phyloP scores from a whole-genome alignment of 1,140 invertebrate genomes.

The Rhopalosiphum maidis region DNA sequence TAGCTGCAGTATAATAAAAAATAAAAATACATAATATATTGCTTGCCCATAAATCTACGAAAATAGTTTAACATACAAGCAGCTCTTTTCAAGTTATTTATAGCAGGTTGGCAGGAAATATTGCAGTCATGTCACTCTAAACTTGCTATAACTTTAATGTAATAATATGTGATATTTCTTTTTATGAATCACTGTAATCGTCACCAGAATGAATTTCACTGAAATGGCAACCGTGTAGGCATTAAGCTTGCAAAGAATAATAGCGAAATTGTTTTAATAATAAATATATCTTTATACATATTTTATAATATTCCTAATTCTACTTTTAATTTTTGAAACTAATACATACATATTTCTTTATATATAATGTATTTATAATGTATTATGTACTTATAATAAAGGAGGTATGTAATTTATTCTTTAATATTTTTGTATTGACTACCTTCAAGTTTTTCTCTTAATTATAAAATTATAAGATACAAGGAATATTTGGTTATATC shows the following conservation, averaged over 20 bases:
- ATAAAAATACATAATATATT: not conserved
- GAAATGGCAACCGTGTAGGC: not conserved
- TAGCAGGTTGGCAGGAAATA: not conserved
- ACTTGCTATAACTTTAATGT: not conserved
- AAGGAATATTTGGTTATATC: too few species aligned
- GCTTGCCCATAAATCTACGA: not conserved
- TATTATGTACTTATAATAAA: too few species aligned
- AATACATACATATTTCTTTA: not conserved
- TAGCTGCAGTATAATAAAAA: conserved; percentile 16
- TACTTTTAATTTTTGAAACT: not conserved
- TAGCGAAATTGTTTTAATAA: not conserved
- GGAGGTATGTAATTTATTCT: too few species aligned
- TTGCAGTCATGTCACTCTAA: not conserved
- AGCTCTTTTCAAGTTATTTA: conserved; percentile 1
- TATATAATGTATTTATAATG: too few species aligned
- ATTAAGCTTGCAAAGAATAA: not conserved
- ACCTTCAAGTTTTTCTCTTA: too few species aligned
- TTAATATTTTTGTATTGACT: too few species aligned
- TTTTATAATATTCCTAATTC: not conserved
- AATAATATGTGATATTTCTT: conserved; percentile 19
- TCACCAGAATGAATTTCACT: not conserved
- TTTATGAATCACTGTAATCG: not conserved
- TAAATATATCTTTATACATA: not conserved
- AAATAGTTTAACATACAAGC: not conserved
- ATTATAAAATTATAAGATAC: too few species aligned